These are phyloP conservation scores for Antheraea yamamai DNA, from an alignment of 2,888 invertebrate genomes.

Conservation along the genomic window DNA sequence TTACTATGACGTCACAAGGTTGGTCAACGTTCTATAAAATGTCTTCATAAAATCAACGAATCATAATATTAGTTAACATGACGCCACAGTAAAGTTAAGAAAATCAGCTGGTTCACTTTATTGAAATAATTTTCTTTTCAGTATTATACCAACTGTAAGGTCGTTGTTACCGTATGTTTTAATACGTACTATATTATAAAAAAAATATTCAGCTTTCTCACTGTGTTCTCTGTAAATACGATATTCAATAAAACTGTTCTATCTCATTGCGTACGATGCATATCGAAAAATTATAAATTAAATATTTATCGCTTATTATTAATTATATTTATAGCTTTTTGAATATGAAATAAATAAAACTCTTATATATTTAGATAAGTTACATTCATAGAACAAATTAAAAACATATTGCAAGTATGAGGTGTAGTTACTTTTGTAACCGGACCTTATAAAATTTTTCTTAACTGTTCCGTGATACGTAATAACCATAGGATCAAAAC, in stretches of 20 bases:
- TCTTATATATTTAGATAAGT: too few species aligned
- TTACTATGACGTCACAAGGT: background rate
- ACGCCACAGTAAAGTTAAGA: background rate
- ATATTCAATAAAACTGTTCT: background rate
- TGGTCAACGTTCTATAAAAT: slow-evolving; percentile 1
- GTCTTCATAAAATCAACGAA: slow-evolving; percentile 41
- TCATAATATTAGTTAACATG: slow-evolving; percentile 35
- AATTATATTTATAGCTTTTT: too few species aligned
- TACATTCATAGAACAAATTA: too few species aligned
- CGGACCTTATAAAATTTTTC: too few species aligned
- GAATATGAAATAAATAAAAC: too few species aligned
- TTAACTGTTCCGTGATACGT: too few species aligned
- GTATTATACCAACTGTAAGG: background rate
- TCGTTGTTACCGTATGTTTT: background rate
- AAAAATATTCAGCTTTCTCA: background rate
- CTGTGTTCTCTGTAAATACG: background rate
- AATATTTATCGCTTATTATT: too few species aligned
- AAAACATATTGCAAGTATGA: too few species aligned
- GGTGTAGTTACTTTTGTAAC: too few species aligned
- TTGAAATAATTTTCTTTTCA: background rate
- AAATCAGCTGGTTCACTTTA: background rate
- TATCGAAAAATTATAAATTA: background rate
- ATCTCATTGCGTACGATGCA: background rate
- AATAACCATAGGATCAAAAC: too few species aligned
- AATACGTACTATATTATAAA: background rate